Conservation (phyloP, 2,888 invertebrate species). For the Oxyteleia sp. region DNA sequence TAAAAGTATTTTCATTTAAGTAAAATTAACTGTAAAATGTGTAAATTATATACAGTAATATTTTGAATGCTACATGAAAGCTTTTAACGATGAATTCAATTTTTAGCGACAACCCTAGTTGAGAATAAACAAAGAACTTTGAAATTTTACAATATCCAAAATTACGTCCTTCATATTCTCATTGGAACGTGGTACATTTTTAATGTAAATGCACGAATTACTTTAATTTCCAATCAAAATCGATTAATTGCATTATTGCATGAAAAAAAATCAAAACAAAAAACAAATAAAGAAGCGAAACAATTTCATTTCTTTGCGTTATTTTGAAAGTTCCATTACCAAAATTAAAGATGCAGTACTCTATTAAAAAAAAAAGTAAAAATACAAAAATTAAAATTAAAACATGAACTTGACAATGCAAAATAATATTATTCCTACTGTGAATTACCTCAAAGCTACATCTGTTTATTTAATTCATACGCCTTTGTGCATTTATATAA, state of each 20-base stretch:
- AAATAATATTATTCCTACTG: conserved; percentile 56
- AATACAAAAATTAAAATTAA: conserved; percentile 27
- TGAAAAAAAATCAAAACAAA: conserved; percentile 33
- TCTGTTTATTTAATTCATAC: conserved; percentile 44
- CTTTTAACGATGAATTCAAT: not conserved
- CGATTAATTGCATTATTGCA: conserved; percentile 44
- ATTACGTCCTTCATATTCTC: conserved; percentile 16
- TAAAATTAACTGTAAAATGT: no score
- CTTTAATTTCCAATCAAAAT: conserved; percentile 60
- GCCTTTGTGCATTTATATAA: conserved; percentile 36
- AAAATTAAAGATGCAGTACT: conserved; percentile 68
- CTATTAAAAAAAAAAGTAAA: not conserved
- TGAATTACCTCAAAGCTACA: conserved; percentile 59
- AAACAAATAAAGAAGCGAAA: conserved; percentile 55
- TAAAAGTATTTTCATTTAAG: no score
- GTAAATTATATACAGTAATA: conserved; percentile 53
- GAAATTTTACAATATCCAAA: conserved; percentile 5
- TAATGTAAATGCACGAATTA: conserved; percentile 35
- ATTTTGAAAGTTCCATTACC: conserved; percentile 65
- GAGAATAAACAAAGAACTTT: conserved; percentile 35
- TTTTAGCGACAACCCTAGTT: conserved; percentile 64
- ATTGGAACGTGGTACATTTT: conserved; percentile 33
- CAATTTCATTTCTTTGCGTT: conserved; percentile 42
- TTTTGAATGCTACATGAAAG: conserved; percentile 16
- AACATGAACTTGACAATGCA: conserved; percentile 47